Base-by-base conservation (phyloP, 2,113 vertebrate species). In the Probosciger aterrimus region DNA sequence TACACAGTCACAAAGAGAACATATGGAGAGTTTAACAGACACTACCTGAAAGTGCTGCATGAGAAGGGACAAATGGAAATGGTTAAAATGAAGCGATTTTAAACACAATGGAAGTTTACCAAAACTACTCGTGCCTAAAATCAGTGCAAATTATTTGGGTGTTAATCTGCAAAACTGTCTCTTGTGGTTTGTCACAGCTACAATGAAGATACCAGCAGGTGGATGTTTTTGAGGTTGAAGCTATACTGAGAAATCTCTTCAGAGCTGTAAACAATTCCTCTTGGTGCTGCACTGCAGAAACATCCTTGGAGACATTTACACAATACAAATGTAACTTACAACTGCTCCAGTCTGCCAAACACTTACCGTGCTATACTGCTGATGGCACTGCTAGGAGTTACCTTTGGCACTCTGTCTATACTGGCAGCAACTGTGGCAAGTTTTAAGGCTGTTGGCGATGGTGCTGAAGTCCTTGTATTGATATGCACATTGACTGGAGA, bases 391-490 rank as follows among this genome's bases (percentile, higher is more conserved):
- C 98, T 98, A 8, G 98, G 98, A 97, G 98, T 98, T 97, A 99
- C 99, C 98, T 98, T 99, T 98, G 98, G 98, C 98, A 98, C 98
- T 92, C 98, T 98, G 97, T 99, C 98, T 97, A 99, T 98, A 95
- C 98, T 98, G 98, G 98, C 98, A 97, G 99, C 99, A 75, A 99
- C 98, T 75, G 98, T 98, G 98, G 99, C 99, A 33, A 99, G 98
- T 98, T 99, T 99, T 99, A 99, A 99, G 98, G 99, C 98, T 92
- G 99, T 98, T 90, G 98, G 98, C 96, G 98, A 99, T 64, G 99
- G 98, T 84, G 98, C 98, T 71, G 98, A 99, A 98, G 98, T 98
- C 96, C 98, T 98, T 98, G 98, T 98, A 50, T 98, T 98, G 98
- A 98, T 99, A 95, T 98, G 98, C 96, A 98, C 98, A 94, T 99